phyloP scores from a whole-genome alignment of 1,140 invertebrate species.

The Drosophila teissieri region DNA sequence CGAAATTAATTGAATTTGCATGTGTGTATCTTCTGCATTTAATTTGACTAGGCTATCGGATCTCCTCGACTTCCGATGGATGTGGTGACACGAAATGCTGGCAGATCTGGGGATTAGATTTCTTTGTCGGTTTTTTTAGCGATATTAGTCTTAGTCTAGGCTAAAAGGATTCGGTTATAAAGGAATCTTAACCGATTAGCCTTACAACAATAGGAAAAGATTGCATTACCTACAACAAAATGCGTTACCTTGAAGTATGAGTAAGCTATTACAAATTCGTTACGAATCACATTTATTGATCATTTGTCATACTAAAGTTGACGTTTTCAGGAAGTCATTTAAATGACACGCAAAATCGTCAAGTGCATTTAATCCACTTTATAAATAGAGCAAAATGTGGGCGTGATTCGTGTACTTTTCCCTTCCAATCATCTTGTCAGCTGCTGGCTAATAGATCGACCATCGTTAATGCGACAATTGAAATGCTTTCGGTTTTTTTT shows the following conservation, averaged over 20 bases:
- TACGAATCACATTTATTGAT: background rate
- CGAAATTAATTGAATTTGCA: conserved; percentile 37
- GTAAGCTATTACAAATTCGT: background rate
- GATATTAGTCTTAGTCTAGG: background rate
- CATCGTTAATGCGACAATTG: conserved; percentile 74
- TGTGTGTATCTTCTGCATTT: conserved; percentile 40
- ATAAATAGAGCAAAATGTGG: conserved; percentile 7
- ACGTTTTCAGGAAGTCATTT: background rate
- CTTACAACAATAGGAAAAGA: background rate
- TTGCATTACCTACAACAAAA: no score
- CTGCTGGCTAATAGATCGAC: conserved; percentile 62
- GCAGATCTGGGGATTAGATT: conserved; percentile 4
- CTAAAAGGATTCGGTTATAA: background rate
- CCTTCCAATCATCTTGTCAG: conserved; percentile 32
- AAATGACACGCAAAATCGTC: conserved; percentile 33
- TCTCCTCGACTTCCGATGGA: conserved; percentile 19
- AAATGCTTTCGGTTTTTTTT: conserved; percentile 63
- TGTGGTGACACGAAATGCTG: conserved; percentile 9
- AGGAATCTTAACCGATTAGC: background rate
- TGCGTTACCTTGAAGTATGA: background rate
- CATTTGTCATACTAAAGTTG: background rate
- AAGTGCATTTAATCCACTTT: conserved; percentile 23
- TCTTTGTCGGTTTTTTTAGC: background rate
- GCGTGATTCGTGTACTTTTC: conserved; percentile 24
- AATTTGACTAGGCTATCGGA: conserved; percentile 34